Percentiles rank a stretch among this genome's conserved stretches.
Conservation (phyloP, 2,888 invertebrate genomes). For the Heliconius aoede region DNA sequence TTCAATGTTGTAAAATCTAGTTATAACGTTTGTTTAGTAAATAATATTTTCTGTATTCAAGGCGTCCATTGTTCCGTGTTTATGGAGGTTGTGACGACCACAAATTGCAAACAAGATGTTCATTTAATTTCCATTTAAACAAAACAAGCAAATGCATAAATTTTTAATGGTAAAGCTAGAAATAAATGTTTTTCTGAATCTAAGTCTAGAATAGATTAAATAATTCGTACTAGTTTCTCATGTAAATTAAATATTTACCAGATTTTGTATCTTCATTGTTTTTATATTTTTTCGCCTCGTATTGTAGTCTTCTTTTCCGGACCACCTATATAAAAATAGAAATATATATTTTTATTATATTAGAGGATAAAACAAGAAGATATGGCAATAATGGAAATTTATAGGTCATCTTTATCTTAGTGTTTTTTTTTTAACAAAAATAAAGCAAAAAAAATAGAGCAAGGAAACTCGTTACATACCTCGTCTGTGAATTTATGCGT, state of each 20-base stretch:
- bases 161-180: not conserved
- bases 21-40: constrained; percentile 13
- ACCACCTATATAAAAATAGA: constrained; percentile 63
- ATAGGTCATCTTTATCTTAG: too few relatives aligned
- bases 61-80: constrained; percentile 14
- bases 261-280: constrained; percentile 45
- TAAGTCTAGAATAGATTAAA: not conserved
- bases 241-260: constrained; percentile 49
- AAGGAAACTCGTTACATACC: constrained; percentile 50
- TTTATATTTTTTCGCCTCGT: constrained; percentile 57
- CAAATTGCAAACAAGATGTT: constrained; percentile 15
- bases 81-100: constrained; percentile 19
- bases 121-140: constrained; percentile 16
- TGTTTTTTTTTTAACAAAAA: not conserved
- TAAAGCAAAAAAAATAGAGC: too few relatives aligned
- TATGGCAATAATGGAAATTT: too few relatives aligned
- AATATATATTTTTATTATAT: not conserved
- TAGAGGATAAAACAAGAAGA: too few relatives aligned
- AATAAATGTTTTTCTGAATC: not conserved
- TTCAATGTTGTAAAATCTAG: constrained; percentile 12
- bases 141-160: constrained; percentile 22
- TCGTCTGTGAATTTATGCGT: constrained; percentile 86
- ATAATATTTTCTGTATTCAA: constrained; percentile 33
- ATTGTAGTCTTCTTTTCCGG: constrained; percentile 64
- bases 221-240: not conserved